phyloP scores from a whole-genome alignment of 1,140 invertebrate genomes.

The Drosophila ambigua region DNA sequence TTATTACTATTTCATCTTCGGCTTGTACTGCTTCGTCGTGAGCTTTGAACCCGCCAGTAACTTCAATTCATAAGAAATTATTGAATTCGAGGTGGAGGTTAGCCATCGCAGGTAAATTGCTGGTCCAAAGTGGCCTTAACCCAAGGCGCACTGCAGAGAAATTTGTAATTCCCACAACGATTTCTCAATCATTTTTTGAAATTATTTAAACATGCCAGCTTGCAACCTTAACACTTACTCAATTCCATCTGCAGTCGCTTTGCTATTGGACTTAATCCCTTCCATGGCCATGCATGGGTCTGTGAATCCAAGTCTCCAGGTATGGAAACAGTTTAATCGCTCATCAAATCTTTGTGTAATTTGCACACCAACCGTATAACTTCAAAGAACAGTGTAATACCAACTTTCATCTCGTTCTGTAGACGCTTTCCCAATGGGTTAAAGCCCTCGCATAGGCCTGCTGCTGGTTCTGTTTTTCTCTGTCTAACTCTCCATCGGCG shows the following conservation, averaged over 20 bases:
- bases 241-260: no score
- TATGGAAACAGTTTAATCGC: no score
- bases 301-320: no score
- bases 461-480: conserved; percentile 31
- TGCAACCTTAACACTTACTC: no score
- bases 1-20: conserved; percentile 61
- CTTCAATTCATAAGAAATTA: conserved; percentile 46
- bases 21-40: conserved; percentile 14
- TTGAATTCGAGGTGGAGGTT: conserved; percentile 41
- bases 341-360: background rate
- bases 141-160: background rate
- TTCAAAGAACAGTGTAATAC: conserved; percentile 7
- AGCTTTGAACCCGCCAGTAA: conserved; percentile 61
- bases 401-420: conserved; percentile 20
- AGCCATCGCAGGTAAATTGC: conserved; percentile 44
- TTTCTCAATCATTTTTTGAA: no score
- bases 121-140: conserved; percentile 31
- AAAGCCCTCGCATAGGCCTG: conserved; percentile 44
- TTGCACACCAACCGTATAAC: background rate
- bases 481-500: conserved; percentile 12
- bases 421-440: conserved; percentile 40
- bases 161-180: no score
- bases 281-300: no score
- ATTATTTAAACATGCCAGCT: no score
- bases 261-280: no score